These are phyloP conservation scores for Thalassoma bifasciatum DNA, from an alignment of 2,113 vertebrate species.

Conservation along the genomic window DNA sequence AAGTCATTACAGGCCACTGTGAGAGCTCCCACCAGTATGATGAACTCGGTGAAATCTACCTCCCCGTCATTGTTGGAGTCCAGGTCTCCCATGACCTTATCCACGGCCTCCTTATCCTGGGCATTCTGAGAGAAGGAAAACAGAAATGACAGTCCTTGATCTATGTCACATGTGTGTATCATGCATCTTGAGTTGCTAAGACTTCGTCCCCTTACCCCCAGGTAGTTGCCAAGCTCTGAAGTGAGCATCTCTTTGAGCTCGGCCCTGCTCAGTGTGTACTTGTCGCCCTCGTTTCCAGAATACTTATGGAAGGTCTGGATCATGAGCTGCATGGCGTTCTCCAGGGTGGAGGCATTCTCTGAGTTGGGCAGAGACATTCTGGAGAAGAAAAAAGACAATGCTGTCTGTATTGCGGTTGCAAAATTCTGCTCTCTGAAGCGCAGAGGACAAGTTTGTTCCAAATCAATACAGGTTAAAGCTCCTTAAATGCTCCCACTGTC, in stretches of 20 bases:
- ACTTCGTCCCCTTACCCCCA: slow-evolving; percentile 73
- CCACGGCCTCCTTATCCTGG: slow-evolving; percentile 85
- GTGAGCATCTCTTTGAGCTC: slow-evolving; percentile 89
- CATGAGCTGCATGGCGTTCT: slow-evolving; percentile 88
- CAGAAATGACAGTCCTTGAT: background rate
- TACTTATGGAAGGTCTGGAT: slow-evolving; percentile 91
- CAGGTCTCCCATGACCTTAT: slow-evolving; percentile 86
- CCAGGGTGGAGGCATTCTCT: slow-evolving; percentile 82
- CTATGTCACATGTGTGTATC: background rate
- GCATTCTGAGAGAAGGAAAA: slow-evolving; percentile 70
- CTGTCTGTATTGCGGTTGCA: background rate
- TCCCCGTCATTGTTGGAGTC: slow-evolving; percentile 86
- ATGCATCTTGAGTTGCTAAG: background rate
- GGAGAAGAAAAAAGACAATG: background rate
- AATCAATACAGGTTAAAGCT: slow-evolving; percentile 17
- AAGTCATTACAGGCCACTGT: slow-evolving; percentile 88
- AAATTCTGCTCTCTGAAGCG: slow-evolving; percentile 18
- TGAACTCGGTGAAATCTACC: slow-evolving; percentile 87
- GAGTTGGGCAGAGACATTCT: slow-evolving; percentile 79
- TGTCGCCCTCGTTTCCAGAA: slow-evolving; percentile 88
- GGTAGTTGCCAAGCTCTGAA: slow-evolving; percentile 83
- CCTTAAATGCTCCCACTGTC: background rate
- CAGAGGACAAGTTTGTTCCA: slow-evolving; percentile 7
- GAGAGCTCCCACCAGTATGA: slow-evolving; percentile 85
- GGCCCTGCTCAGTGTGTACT: slow-evolving; percentile 85